Percentiles rank a stretch among this genome's conserved stretches.
phyloP scores from a whole-genome alignment of 2,113 vertebrate genomes.

The Emydura subglobosa region DNA sequence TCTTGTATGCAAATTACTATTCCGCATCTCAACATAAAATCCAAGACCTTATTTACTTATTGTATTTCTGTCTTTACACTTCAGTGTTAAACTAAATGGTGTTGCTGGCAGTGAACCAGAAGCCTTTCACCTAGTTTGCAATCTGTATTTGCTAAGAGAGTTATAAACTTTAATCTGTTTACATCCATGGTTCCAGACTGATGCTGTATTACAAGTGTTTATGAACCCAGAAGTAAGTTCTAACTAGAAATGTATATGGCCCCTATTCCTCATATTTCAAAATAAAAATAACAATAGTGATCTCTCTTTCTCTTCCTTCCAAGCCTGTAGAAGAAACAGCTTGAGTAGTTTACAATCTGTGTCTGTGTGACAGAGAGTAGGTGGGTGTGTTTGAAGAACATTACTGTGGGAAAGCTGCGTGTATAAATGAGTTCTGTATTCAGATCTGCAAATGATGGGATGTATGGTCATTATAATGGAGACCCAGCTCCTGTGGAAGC shows the following conservation, averaged over 20 bases:
- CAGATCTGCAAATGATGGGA: slow-evolving; percentile 56
- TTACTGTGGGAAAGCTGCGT: slow-evolving; percentile 18
- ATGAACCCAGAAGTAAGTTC: not conserved
- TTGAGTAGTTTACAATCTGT: not conserved
- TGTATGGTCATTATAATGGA: slow-evolving; percentile 57
- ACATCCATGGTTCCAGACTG: not conserved
- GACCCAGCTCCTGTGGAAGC: not conserved
- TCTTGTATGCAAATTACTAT: not conserved
- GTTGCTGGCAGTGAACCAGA: not conserved
- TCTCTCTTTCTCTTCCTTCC: not conserved
- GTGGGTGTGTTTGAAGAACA: not conserved
- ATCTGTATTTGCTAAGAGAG: not conserved
- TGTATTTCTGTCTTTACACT: not conserved
- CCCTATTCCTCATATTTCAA: not conserved
- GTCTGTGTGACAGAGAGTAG: not conserved
- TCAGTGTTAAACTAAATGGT: not conserved
- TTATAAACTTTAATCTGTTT: not conserved
- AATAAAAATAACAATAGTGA: not conserved
- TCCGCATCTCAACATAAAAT: not conserved
- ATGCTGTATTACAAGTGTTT: not conserved
- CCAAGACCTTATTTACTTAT: not conserved
- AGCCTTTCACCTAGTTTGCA: not conserved
- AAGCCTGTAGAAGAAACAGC: not conserved
- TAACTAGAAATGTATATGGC: not conserved
- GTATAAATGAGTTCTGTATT: slow-evolving; percentile 37